phyloP scores from a whole-genome alignment of 2,797 vertebrate species.

The Tinamus major region DNA sequence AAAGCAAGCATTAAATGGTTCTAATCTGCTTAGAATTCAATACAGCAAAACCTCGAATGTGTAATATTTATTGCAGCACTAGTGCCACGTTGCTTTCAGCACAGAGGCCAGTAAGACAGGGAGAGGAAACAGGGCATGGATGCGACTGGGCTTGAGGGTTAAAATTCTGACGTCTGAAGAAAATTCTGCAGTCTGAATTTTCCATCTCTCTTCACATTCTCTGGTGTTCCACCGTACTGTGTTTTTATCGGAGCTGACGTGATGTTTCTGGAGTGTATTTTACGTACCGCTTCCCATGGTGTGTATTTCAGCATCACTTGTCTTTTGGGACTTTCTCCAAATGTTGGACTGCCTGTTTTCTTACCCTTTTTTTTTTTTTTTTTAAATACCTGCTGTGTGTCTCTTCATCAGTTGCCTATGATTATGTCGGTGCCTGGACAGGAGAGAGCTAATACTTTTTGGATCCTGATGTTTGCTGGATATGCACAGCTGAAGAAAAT shows the following conservation, averaged over 20 bases:
- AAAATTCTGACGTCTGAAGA: not conserved
- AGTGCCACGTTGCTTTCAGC: not conserved
- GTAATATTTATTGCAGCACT: not conserved
- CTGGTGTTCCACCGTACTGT: not conserved
- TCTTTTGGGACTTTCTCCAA: not conserved
- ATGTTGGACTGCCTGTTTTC: not conserved
- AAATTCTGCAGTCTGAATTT: not conserved
- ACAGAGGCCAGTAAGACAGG: not conserved
- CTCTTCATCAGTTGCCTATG: not conserved
- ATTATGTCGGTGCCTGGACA: not conserved
- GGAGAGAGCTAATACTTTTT: not conserved
- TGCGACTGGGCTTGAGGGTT: not conserved
- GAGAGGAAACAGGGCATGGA: not conserved
- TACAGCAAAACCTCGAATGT: not conserved
- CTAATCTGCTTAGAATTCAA: not conserved
- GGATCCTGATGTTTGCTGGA: not conserved
- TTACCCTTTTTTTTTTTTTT: not conserved
- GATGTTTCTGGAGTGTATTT: not conserved
- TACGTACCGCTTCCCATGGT: rapidly evolving
- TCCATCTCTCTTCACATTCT: not conserved
- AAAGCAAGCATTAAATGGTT: not conserved
- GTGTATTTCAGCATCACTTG: not conserved
- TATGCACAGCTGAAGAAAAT: not conserved
- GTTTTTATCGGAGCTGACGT: not conserved
- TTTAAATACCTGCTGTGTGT: not conserved